Base-by-base conservation (phyloP, 1,140 invertebrate species). In the Caenorhabditis latens region DNA sequence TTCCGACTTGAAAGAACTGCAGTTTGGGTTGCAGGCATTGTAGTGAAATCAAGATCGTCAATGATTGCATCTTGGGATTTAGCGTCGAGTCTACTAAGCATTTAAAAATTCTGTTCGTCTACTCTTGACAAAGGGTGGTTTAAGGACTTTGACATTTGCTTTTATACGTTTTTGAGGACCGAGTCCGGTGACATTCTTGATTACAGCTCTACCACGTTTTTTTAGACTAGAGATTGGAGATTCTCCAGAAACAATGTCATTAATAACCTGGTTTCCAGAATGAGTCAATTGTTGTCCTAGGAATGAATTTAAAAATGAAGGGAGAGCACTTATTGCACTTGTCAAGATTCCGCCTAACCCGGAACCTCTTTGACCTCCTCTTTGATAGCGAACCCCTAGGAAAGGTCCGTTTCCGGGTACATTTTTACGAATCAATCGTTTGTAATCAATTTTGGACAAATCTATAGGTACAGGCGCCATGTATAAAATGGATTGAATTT, bases 381-480 rank as follows among this genome's bases (percentile, higher is more conserved):
- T 58, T n/a, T 58, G 55, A 4, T 58, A 58, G 19, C 55, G 55
- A 58, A 58, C 55, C 19, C 55, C 55, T 16, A 58, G 13, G 19
- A 58, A 58, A 58, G 55, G 55, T 6, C 55, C 55, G 19, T 58
- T 58, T n/a, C 55, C 55, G 19, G 55, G 55, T 58, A 58, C 55
- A 58, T 58, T 58, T 58, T n/a, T 58, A 5, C 55, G 55, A 6
- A 58, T 7, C 9, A 58, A 19, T 16, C 55, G 13, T n/a, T 58
- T 58, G 55, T 5, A 58, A 58, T 58, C 55, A 58, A 58, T n/a
- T 58, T 58, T 58, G 13, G 55, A 58, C n/a, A 58, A 58, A 58
- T 58, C 55, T 58, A 58, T n/a, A 19, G 55, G 55, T 58, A 58
- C 19, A 58, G 55, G 55, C 55, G 55, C 6, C 55, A 58, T 58